Percentiles rank a stretch among this genome's conserved stretches.
These are phyloP conservation scores for Fundulus diaphanus DNA, from an alignment of 2,797 vertebrate genomes.

Conservation along the genomic window DNA sequence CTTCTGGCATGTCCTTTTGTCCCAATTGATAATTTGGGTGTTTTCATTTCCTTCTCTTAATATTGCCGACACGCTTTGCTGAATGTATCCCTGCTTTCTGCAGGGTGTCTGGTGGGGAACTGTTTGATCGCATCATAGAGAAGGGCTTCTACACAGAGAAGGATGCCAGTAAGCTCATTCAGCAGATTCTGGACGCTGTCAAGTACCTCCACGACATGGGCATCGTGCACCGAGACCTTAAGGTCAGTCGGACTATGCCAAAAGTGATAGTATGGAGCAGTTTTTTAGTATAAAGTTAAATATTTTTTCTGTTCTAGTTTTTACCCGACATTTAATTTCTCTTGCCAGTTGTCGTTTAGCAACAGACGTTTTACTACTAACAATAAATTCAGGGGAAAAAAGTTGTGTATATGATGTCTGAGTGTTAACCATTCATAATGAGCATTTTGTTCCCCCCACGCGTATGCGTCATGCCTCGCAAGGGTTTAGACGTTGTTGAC, in stretches of 20 bases:
- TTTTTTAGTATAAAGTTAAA: background rate
- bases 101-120: conserved; percentile 95
- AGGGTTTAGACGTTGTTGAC: background rate
- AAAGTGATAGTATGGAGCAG: background rate
- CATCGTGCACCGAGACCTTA: conserved; percentile 95
- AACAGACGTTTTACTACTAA: background rate
- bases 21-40: background rate
- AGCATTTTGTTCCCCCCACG: background rate
- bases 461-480: background rate
- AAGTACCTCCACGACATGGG: conserved; percentile 97
- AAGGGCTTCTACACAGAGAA: conserved; percentile 98
- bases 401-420: background rate
- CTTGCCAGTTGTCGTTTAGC: too few relatives aligned
- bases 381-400: background rate
- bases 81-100: background rate
- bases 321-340: background rate
- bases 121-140: conserved; percentile 97
- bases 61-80: background rate
- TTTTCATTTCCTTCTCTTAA: background rate
- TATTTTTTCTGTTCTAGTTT: background rate
- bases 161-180: conserved; percentile 95
- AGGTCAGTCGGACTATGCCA: conserved; percentile 80
- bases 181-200: conserved; percentile 95
- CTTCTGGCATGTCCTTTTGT: background rate
- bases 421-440: background rate